phyloP scores from a whole-genome alignment of 2,113 vertebrate species.

The Oxyruncus cristatus region DNA sequence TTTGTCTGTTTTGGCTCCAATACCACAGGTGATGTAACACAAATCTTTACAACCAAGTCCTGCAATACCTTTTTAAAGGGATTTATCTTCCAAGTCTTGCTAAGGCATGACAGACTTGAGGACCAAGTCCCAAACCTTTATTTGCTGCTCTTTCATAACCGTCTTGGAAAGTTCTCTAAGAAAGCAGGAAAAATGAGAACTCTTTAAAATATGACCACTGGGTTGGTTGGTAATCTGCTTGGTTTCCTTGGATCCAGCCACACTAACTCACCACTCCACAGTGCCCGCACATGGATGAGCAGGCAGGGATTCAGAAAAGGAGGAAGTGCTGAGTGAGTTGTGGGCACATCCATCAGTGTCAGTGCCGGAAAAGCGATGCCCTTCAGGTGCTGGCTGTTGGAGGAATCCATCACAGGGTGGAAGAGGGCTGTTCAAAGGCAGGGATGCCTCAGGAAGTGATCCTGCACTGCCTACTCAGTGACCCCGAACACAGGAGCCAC shows the following conservation, averaged over 20 bases:
- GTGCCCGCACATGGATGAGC: rapidly evolving
- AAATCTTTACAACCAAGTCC: background rate
- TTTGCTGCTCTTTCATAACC: background rate
- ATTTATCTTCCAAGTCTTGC: background rate
- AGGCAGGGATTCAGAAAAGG: background rate
- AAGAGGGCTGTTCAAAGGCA: conserved; percentile 21
- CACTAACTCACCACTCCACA: background rate
- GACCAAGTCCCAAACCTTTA: background rate
- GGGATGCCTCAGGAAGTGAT: conserved; percentile 26
- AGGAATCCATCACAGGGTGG: background rate
- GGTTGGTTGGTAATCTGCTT: background rate
- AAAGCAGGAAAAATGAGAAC: background rate
- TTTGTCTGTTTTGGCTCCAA: background rate
- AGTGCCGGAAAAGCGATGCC: rapidly evolving
- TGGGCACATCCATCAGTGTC: background rate
- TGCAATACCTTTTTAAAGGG: background rate
- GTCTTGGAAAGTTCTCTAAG: background rate
- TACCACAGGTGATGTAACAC: background rate
- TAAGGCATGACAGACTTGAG: background rate
- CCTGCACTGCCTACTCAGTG: conserved; percentile 8
- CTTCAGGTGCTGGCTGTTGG: background rate
- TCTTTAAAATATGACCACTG: background rate
- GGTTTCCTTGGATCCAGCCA: background rate
- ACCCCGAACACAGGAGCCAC: conserved; percentile 46
- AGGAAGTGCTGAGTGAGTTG: background rate